Evolutionary conservation across 2,797 vertebrate genomes (phyloP), one percentile per base, ranked within the genome.

Genomic region (Acanthiza pusilla): DNA sequence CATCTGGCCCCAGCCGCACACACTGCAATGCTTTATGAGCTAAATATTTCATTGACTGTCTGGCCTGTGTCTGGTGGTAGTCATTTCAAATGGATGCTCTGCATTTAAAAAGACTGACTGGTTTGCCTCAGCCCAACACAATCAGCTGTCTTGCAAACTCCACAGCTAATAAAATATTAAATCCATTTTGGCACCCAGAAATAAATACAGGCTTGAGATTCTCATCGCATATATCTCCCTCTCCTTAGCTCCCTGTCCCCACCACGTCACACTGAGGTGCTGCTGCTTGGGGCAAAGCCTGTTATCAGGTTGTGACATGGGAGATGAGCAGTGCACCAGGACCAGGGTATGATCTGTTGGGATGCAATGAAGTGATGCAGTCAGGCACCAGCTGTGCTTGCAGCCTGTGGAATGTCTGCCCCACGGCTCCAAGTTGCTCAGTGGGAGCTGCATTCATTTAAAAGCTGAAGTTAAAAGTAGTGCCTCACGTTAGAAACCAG

Each of bases 161-260:
- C 63, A 51, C 17, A 63, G 66, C 81, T 93, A 82, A 85, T 95
- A 26, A 95, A 94, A 91, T 89, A 93, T 93, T 91, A 55, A 89
- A 70, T 66, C 73, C 0, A 0, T 87, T 89, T 92, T 92, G 81
- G 81, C 92, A 94, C 83, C 66, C 70, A 89, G 54, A 68, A 94
- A 81, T 78, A 75, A 91, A 81, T 53, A 68, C 1, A 0, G 2
- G 38, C 58, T 89, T 1, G 0, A 78, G 79, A 66, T 62, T 53
- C 62, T 54, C 17, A 8, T 62, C n/a, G 22, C 32, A 4, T 6
- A 0, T 22, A 21, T 15, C 58, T 81, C 61, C 25, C n/a, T 48
- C 40, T 57, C 45, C 65, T 55, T 26, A 87, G 34, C 5, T 55
- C 42, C 63, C 47, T 34, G 2, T 55, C 18, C 9, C 12, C 20